A percentile compares a stretch with the other conserved stretches of the same genome.
Evolutionary conservation across 2,113 vertebrate genomes (phyloP).

Genomic region (Gadus chalcogrammus): DNA sequence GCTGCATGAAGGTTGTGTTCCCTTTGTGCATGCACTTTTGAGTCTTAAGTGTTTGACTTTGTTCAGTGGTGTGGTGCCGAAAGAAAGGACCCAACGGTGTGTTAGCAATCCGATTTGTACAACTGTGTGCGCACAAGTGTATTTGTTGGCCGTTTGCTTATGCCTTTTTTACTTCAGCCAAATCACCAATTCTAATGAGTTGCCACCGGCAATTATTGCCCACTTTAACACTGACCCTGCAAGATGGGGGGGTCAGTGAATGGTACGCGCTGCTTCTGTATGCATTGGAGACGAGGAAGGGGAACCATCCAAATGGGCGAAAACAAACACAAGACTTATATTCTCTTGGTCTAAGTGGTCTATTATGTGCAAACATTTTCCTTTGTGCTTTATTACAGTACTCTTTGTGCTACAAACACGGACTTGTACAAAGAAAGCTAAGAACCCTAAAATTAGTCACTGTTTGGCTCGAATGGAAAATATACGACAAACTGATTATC

Average conservation of each 20-base stretch:
- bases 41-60: constrained; percentile 47
- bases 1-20: background rate
- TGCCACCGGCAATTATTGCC: constrained; percentile 72
- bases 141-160: background rate
- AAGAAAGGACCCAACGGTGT: background rate
- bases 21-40: background rate
- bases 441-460: background rate
- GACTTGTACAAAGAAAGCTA: too few relatives aligned
- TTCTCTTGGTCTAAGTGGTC: constrained; percentile 47
- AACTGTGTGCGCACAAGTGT: constrained; percentile 5
- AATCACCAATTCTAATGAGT: constrained; percentile 76
- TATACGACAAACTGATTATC: background rate
- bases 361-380: constrained; percentile 48
- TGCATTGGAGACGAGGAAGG: constrained; percentile 47
- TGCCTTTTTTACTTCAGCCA: constrained; percentile 58
- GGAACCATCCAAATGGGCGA: constrained; percentile 55
- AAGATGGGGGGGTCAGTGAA: constrained; percentile 62
- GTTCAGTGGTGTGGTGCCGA: constrained; percentile 2
- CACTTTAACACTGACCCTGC: constrained; percentile 69
- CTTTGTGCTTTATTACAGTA: constrained; percentile 39
- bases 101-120: background rate
- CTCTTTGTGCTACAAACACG: constrained; percentile 22
- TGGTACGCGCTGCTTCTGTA: constrained; percentile 56
- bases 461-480: background rate
- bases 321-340: constrained; percentile 60